Conservation (phyloP, 2,113 vertebrate genomes). For the Megaceryle maxima region DNA sequence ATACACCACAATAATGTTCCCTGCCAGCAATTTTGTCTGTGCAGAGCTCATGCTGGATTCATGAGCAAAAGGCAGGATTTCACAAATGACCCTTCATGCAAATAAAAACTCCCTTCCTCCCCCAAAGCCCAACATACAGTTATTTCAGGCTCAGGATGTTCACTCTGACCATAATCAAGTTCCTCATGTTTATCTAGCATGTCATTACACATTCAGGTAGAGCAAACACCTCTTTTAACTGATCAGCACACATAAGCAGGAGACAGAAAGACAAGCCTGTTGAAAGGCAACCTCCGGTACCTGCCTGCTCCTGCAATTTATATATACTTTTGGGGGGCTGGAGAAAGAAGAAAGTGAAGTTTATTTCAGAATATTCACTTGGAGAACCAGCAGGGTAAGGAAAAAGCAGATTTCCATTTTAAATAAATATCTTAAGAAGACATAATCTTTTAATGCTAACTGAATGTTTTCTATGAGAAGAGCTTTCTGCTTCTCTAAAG, state of each 20-base stretch:
- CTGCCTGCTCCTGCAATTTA: not conserved
- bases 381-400: not conserved
- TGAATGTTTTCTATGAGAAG: not conserved
- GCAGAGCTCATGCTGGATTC: accelerated
- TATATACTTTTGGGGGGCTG: accelerated
- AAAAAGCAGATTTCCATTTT: not conserved
- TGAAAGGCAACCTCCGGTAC: not conserved
- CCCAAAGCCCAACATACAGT: not conserved
- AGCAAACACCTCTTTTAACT: not conserved
- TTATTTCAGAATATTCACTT: not conserved
- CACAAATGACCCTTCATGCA: not conserved
- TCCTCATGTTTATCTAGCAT: not conserved
- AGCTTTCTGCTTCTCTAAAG: not conserved
- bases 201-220: not conserved
- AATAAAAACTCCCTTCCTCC: not conserved
- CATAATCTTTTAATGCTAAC: not conserved
- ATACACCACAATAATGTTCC: not conserved
- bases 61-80: not conserved
- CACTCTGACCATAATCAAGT: not conserved
- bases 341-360: not conserved
- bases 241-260: not conserved
- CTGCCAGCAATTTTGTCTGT: not conserved
- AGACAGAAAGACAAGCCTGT: not conserved
- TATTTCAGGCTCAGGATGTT: not conserved
- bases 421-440: not conserved